phyloP scores from a whole-genome alignment of 2,797 vertebrate genomes.

The Hypotaenidia okinawae region DNA sequence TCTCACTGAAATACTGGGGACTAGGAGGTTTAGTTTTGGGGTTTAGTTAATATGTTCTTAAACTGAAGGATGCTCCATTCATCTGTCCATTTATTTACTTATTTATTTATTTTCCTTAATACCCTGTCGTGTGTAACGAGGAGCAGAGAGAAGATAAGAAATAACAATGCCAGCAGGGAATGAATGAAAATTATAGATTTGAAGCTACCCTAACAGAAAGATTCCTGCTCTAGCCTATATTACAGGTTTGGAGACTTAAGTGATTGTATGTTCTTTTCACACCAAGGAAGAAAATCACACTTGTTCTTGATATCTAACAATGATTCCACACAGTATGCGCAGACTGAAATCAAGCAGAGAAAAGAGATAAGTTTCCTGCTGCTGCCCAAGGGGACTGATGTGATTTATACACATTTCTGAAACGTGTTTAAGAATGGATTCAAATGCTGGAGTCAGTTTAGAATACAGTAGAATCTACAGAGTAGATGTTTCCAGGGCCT shows the following conservation, averaged over 20 bases:
- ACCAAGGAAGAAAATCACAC: conserved; percentile 60
- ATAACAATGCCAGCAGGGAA: conserved; percentile 29
- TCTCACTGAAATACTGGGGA: neutral
- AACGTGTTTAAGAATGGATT: conserved; percentile 1
- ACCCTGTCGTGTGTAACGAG: neutral
- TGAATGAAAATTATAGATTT: conserved; percentile 43
- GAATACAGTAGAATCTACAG: neutral
- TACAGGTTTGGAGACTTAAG: conserved; percentile 39
- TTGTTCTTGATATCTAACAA: conserved; percentile 45
- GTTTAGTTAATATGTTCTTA: neutral
- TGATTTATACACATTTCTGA: neutral
- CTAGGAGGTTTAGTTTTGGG: neutral
- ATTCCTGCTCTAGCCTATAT: conserved; percentile 29
- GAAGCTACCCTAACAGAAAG: conserved; percentile 7
- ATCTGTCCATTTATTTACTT: neutral
- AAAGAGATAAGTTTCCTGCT: conserved; percentile 43
- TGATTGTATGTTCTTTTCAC: conserved; percentile 69
- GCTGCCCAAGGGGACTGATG: neutral
- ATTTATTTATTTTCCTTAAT: conserved; percentile 3
- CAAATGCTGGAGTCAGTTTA: neutral
- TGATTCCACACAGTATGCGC: conserved; percentile 20
- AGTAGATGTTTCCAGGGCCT: neutral
- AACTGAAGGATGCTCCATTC: neutral
- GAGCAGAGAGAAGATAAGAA: neutral
- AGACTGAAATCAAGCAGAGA: conserved; percentile 60